These are phyloP conservation scores for Gambelia wislizenii DNA, from an alignment of 2,797 vertebrate species.

Conservation along the genomic window DNA sequence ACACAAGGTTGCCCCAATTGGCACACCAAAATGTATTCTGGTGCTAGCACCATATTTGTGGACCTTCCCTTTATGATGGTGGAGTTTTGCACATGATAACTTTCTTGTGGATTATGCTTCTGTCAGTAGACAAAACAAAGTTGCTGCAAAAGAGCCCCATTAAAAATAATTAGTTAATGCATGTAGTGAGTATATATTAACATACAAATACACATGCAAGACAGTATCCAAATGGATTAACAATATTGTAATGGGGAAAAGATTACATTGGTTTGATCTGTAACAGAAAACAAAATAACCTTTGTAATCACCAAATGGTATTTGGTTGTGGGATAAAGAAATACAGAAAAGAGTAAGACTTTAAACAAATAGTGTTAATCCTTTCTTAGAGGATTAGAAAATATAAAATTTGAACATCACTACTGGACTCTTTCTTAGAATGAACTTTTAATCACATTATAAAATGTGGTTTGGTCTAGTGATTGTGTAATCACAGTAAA, in stretches of 20 bases:
- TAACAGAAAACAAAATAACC: constrained; percentile 48
- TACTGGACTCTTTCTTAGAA: constrained; percentile 60
- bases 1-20: neutral
- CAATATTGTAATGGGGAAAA: constrained; percentile 38
- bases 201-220: neutral
- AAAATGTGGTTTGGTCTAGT: constrained; percentile 45
- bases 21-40: neutral
- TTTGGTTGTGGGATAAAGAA: constrained; percentile 58
- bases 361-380: constrained; percentile 60
- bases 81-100: neutral
- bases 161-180: neutral
- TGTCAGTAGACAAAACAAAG: neutral
- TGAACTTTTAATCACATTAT: constrained; percentile 71
- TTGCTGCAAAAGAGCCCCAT: neutral
- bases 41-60: neutral
- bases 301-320: constrained; percentile 55
- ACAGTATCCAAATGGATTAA: neutral
- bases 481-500: constrained; percentile 71
- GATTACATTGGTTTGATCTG: constrained; percentile 21
- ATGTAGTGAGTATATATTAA: constrained; percentile 15
- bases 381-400: constrained; percentile 69
- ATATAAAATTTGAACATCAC: constrained; percentile 61
- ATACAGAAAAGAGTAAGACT: constrained; percentile 57
- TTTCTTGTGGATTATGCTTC: neutral
- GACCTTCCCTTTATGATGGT: neutral